Conservation (phyloP, 2,888 invertebrate species). For the Diabrotica balteata region DNA sequence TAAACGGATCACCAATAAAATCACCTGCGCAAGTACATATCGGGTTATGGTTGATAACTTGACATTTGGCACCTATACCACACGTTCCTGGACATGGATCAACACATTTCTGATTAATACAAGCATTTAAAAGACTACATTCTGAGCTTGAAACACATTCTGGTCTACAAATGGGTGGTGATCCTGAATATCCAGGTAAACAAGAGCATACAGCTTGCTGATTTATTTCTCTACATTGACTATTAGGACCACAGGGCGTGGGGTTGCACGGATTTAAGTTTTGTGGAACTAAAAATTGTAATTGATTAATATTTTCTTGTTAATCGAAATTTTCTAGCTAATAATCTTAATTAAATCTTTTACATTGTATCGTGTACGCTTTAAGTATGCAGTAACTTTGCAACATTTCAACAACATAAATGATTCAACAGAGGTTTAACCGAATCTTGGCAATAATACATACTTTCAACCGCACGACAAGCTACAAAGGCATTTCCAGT, state of each 20-base stretch:
- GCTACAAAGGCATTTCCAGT: constrained; percentile 60
- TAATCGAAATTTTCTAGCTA: no score
- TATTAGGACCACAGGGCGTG: constrained; percentile 79
- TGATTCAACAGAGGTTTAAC: no score
- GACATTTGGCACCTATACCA: constrained; percentile 75
- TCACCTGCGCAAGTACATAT: constrained; percentile 71
- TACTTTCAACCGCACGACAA: constrained; percentile 52
- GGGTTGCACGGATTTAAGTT: constrained; percentile 68
- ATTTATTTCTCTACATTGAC: constrained; percentile 75
- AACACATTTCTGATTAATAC: constrained; percentile 72
- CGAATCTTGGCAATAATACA: constrained; percentile 14
- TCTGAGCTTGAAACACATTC: constrained; percentile 77
- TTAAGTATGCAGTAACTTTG: no score
- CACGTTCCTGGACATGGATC: constrained; percentile 78
- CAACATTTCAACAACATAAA: no score
- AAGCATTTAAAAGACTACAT: constrained; percentile 72
- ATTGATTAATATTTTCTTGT: no score
- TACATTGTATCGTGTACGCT: no score
- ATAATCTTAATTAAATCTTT: no score
- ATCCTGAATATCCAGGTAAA: constrained; percentile 69
- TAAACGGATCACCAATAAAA: constrained; percentile 73
- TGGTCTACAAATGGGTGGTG: constrained; percentile 75
- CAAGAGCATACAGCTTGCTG: constrained; percentile 79
- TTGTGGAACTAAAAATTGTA: constrained; percentile 39
- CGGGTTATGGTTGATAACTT: constrained; percentile 75